Conservation (phyloP, 2,797 vertebrate genomes). For the Poliocrania exsul region DNA sequence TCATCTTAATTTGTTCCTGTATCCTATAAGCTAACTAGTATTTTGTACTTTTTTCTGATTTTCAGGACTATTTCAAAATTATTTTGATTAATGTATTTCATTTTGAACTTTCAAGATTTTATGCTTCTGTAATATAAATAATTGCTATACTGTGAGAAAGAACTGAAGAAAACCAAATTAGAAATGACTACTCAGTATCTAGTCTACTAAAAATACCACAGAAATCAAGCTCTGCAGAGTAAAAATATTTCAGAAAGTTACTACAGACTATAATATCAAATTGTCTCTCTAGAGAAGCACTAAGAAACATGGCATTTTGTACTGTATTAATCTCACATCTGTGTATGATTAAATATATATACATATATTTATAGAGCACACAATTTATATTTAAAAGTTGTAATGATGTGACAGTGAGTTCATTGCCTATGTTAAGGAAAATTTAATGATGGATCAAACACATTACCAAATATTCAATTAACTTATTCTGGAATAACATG, state of each 20-base stretch:
- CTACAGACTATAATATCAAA: not conserved
- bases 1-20: not conserved
- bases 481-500: not conserved
- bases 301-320: not conserved
- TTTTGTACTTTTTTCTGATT: not conserved
- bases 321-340: not conserved
- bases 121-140: not conserved
- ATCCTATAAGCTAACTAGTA: not conserved
- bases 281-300: not conserved
- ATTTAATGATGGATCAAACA: not conserved
- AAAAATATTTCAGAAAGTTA: constrained; percentile 4
- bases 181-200: not conserved
- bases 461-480: not conserved
- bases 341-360: not conserved
- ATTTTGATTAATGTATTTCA: not conserved
- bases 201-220: constrained; percentile 13
- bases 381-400: not conserved
- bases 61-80: not conserved
- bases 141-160: not conserved
- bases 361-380: not conserved
- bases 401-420: not conserved
- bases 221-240: constrained; percentile 2
- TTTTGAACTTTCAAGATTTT: not conserved
- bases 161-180: constrained; percentile 5
- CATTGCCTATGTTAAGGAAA: not conserved